A percentile compares a stretch with the other conserved stretches of the same genome.
Evolutionary conservation across 1,140 invertebrate genomes (phyloP).

Genomic region (Ylistrum balloti): DNA sequence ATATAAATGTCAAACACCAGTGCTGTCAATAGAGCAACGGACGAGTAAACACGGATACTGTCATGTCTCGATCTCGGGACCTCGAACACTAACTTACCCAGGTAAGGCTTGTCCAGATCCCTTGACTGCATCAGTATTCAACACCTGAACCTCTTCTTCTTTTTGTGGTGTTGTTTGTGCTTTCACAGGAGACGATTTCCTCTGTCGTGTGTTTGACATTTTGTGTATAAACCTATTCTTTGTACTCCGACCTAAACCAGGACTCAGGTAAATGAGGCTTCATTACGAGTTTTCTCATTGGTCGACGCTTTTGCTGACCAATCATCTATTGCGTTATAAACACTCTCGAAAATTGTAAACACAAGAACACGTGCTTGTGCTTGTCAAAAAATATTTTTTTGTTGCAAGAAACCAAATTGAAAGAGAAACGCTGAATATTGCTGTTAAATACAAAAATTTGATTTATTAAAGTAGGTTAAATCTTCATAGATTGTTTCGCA

Average conservation of each 20-base stretch:
- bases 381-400: background rate
- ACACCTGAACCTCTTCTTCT: background rate
- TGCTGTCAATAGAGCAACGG: too few species aligned
- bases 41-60: background rate
- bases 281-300: background rate
- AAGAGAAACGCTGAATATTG: too few species aligned
- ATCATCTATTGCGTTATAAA: background rate
- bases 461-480: too few species aligned
- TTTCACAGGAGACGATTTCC: background rate
- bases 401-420: too few species aligned
- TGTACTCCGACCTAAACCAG: background rate
- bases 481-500: too few species aligned
- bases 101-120: conserved; percentile 17
- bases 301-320: background rate
- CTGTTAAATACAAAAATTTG: background rate
- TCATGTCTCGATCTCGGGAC: too few species aligned
- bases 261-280: background rate
- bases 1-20: too few species aligned
- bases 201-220: background rate
- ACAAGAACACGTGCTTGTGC: background rate
- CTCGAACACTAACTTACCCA: too few species aligned
- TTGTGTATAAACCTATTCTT: background rate
- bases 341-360: conserved; percentile 1
- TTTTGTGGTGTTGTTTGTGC: background rate
- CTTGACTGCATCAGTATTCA: conserved; percentile 21